A percentile compares a stretch with the other conserved stretches of the same genome.
These are phyloP conservation scores for Myopa testacea DNA, from an alignment of 2,888 invertebrate genomes.

Conservation along the genomic window DNA sequence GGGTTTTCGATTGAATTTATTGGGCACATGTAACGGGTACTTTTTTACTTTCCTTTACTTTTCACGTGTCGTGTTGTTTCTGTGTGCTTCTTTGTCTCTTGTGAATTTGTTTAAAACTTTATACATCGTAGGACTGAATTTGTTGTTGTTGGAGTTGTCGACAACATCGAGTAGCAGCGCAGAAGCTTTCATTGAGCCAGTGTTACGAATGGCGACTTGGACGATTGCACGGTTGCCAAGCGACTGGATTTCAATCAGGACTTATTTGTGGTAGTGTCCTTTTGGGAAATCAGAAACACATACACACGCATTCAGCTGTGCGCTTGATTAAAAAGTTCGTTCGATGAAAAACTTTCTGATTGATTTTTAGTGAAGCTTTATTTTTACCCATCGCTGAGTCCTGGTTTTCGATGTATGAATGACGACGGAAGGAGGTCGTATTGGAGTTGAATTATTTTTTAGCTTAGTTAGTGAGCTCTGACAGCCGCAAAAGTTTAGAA, in stretches of 20 bases:
- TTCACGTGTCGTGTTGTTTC: conserved; percentile 11
- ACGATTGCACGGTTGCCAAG: conserved; percentile 40
- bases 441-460: neutral
- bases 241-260: conserved; percentile 45
- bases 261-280: conserved; percentile 42
- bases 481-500: neutral
- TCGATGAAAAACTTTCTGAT: conserved; percentile 33
- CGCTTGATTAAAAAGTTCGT: conserved; percentile 29
- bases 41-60: neutral
- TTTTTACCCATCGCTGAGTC: neutral
- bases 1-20: conserved; percentile 42
- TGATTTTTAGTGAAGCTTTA: conserved; percentile 25
- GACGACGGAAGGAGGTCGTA: neutral
- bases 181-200: conserved; percentile 15
- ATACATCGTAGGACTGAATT: conserved; percentile 3
- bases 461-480: neutral
- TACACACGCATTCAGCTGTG: conserved; percentile 10
- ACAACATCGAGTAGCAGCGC: conserved; percentile 18
- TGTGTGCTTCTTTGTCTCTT: conserved; percentile 36
- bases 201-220: conserved; percentile 26
- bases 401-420: neutral
- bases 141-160: neutral
- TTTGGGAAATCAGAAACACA: conserved; percentile 34
- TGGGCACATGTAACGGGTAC: neutral
- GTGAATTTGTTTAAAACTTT: conserved; percentile 46